Evolutionary conservation across 2,888 invertebrate species (phyloP).

Genomic region (Eupithecia subfuscata): DNA sequence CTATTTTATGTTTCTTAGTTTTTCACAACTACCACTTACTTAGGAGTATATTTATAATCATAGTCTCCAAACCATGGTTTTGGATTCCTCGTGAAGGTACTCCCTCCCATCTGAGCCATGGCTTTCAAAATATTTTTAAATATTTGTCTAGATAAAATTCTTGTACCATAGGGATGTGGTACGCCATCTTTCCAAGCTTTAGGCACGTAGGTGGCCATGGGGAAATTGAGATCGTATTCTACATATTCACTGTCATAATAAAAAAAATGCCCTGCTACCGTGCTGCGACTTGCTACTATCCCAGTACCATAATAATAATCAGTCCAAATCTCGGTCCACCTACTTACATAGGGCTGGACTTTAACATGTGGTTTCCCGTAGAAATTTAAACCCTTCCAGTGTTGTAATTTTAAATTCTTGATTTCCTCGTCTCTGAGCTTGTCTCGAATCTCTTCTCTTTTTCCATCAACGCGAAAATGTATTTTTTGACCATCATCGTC

Average conservation of each 20-base stretch:
- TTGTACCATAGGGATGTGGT: neutral
- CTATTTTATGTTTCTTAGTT: too few species aligned
- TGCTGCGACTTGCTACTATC: neutral
- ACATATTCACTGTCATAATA: neutral
- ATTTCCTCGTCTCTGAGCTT: neutral
- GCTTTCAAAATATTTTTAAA: neutral
- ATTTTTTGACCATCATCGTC: neutral
- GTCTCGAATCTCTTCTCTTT: neutral
- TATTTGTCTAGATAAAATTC: neutral
- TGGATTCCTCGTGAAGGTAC: neutral
- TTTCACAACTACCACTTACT: too few species aligned
- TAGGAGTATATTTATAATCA: neutral
- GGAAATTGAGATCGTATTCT: neutral
- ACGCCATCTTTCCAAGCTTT: neutral
- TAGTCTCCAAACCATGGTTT: neutral
- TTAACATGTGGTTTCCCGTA: neutral
- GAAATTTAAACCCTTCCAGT: neutral
- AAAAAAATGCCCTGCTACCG: neutral
- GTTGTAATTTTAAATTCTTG: neutral
- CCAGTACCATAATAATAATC: too few species aligned
- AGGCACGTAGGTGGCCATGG: neutral
- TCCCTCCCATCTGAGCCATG: neutral
- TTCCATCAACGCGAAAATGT: neutral
- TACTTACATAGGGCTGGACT: rapidly evolving
- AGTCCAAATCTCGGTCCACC: too few species aligned